These are phyloP conservation scores for Poecilia latipinna DNA, from an alignment of 2,113 vertebrate genomes.

Conservation along the genomic window DNA sequence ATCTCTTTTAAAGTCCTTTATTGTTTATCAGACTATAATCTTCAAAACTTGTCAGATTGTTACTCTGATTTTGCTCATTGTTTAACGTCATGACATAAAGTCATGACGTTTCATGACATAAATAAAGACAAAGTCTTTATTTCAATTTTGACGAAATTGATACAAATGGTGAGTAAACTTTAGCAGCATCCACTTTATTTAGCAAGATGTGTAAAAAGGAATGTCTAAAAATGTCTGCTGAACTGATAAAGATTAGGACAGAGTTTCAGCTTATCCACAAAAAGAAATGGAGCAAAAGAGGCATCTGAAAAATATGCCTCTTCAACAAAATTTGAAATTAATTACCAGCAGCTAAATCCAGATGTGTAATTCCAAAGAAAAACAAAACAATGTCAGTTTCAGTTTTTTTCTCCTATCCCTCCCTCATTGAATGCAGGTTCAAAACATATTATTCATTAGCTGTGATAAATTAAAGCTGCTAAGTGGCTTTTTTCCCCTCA, in stretches of 20 bases:
- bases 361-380: background rate
- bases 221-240: too few relatives aligned
- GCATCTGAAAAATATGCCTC: background rate
- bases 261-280: background rate
- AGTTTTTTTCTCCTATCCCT: background rate
- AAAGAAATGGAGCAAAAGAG: background rate
- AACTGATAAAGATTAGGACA: background rate
- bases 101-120: too few relatives aligned
- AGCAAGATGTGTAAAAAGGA: too few relatives aligned
- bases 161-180: too few relatives aligned
- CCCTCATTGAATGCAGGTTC: background rate
- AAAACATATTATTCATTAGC: background rate
- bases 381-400: background rate
- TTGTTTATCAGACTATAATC: too few relatives aligned
- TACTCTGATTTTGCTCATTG: too few relatives aligned
- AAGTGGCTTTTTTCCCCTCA: background rate
- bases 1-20: too few relatives aligned
- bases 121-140: too few relatives aligned
- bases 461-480: conserved; percentile 20
- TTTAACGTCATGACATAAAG: too few relatives aligned
- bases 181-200: too few relatives aligned
- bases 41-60: too few relatives aligned
- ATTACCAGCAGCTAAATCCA: background rate
- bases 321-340: background rate
- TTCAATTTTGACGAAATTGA: too few relatives aligned